phyloP scores from a whole-genome alignment of 1,140 invertebrate species.

The Tetragnatha versicolor region DNA sequence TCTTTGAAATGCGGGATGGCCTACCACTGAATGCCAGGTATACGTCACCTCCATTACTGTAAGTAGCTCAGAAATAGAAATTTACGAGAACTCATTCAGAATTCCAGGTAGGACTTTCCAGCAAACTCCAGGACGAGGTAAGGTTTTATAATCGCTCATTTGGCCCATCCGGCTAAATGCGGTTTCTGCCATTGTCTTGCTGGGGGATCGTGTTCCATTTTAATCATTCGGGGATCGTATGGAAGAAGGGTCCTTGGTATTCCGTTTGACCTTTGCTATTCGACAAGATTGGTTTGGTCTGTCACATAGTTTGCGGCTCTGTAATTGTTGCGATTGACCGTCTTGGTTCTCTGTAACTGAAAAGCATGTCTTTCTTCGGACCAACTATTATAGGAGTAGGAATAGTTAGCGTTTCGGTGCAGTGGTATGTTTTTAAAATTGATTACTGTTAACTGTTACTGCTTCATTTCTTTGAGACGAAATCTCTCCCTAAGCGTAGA shows the following conservation, averaged over 20 bases:
- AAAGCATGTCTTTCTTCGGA: too few relatives aligned
- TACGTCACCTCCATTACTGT: conserved; percentile 25
- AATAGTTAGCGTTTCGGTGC: too few relatives aligned
- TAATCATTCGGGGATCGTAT: background rate
- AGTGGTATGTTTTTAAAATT: too few relatives aligned
- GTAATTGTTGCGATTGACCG: background rate
- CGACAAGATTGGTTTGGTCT: background rate
- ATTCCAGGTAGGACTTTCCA: conserved; percentile 18
- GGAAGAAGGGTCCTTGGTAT: background rate
- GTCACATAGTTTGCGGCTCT: background rate
- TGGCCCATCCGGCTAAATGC: background rate
- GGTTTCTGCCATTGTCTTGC: background rate
- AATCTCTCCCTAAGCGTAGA: too few relatives aligned
- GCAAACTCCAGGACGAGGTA: conserved; percentile 18
- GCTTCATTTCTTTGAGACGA: too few relatives aligned
- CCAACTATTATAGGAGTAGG: too few relatives aligned
- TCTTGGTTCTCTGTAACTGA: too few relatives aligned
- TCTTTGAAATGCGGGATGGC: conserved; percentile 13
- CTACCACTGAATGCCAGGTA: background rate
- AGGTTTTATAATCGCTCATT: conserved; percentile 34
- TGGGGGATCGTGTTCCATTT: background rate
- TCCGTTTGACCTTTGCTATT: background rate
- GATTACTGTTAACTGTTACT: too few relatives aligned
- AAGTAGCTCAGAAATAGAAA: conserved; percentile 28
- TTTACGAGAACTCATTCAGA: conserved; percentile 29